phyloP scores from a whole-genome alignment of 2,888 invertebrate species.

The Lampropteryx suffumata region DNA sequence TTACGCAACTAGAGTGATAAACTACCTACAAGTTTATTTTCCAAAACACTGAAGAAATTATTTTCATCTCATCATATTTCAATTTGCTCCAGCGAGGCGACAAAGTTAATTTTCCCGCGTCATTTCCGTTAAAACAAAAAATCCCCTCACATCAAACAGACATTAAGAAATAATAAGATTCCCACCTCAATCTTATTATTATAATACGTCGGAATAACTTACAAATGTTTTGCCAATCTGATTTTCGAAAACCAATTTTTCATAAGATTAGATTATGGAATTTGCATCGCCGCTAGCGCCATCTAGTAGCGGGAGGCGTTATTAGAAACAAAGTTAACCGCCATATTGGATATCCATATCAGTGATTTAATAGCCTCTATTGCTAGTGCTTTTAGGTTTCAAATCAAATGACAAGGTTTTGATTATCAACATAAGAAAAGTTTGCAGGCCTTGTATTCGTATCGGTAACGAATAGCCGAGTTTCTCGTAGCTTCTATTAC shows the following conservation, averaged over 20 bases:
- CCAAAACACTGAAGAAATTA: neutral
- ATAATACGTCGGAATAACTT: constrained; percentile 76
- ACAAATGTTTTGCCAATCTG: constrained; percentile 78
- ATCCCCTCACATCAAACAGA: constrained; percentile 64
- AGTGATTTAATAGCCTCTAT: constrained; percentile 24
- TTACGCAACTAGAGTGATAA: too few species aligned
- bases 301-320: constrained; percentile 64
- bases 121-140: constrained; percentile 46
- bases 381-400: constrained; percentile 27
- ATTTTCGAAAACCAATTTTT: constrained; percentile 72
- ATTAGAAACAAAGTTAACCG: constrained; percentile 46
- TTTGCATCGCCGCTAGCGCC: constrained; percentile 78
- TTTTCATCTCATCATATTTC: constrained; percentile 7
- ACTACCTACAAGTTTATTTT: too few species aligned
- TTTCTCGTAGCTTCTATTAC: constrained; percentile 3
- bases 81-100: constrained; percentile 6
- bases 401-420: constrained; percentile 29
- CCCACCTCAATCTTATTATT: constrained; percentile 76
- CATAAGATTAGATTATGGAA: constrained; percentile 77
- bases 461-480: neutral
- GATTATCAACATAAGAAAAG: constrained; percentile 4
- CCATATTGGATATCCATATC: constrained; percentile 6
- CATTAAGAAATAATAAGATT: constrained; percentile 75
- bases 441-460: neutral
- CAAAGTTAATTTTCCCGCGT: constrained; percentile 44